phyloP scores from a whole-genome alignment of 2,888 invertebrate species.

The Trissonchulus sp. region DNA sequence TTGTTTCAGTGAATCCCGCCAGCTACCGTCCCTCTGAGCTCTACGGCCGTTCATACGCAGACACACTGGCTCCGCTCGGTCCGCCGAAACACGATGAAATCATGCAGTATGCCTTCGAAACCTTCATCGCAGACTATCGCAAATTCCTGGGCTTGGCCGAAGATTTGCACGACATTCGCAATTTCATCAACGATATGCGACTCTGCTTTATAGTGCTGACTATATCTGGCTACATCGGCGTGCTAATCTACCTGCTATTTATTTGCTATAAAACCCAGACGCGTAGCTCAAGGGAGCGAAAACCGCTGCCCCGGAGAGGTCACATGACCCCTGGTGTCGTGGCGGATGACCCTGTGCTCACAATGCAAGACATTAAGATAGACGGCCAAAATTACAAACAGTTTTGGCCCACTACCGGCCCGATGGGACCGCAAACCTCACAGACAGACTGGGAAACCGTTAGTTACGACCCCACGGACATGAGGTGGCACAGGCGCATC shows the following conservation, averaged over 20 bases:
- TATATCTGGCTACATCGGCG: slow-evolving; percentile 28
- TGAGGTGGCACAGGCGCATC: neutral
- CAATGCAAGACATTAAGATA: neutral
- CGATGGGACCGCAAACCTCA: neutral
- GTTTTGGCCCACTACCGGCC: neutral
- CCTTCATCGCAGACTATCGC: slow-evolving; percentile 44
- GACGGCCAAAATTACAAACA: neutral
- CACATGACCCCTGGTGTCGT: neutral
- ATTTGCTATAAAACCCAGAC: slow-evolving; percentile 5
- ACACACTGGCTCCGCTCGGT: neutral
- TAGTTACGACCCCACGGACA: neutral
- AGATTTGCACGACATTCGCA: slow-evolving; percentile 42
- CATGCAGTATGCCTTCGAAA: slow-evolving; percentile 17
- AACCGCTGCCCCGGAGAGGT: neutral
- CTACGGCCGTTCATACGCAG: neutral
- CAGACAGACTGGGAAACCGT: neutral
- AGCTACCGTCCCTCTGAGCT: neutral
- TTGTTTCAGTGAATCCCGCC: neutral
- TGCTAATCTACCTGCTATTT: slow-evolving; percentile 10
- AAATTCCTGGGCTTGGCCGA: slow-evolving; percentile 48
- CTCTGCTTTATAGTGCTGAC: slow-evolving; percentile 33
- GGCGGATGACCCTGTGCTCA: slow-evolving; percentile 1
- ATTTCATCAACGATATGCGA: slow-evolving; percentile 32
- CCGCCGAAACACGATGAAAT: neutral
- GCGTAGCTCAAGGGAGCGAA: neutral